phyloP scores from a whole-genome alignment of 2,113 vertebrate species.

The Oreocharis arfaki region DNA sequence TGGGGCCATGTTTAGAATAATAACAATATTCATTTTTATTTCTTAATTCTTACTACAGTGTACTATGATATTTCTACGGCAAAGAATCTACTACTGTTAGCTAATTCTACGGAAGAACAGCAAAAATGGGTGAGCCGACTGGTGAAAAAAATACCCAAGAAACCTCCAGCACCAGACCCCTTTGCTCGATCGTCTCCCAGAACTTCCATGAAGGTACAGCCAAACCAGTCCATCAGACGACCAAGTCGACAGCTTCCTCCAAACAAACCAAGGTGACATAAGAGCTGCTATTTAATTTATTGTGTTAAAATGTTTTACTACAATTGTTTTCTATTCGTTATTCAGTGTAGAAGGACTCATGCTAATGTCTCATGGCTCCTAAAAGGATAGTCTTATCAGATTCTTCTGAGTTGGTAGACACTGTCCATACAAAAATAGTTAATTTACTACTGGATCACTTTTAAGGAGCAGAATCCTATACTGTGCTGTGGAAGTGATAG shows the following conservation, averaged over 20 bases:
- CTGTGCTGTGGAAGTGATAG: background rate
- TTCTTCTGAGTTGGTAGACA: background rate
- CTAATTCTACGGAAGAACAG: conserved; percentile 92
- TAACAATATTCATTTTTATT: background rate
- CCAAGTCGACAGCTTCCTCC: conserved; percentile 92
- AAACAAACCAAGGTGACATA: conserved; percentile 91
- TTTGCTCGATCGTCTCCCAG: conserved; percentile 93
- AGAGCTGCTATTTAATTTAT: background rate
- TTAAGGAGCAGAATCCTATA: background rate
- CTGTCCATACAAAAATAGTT: background rate
- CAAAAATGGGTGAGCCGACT: conserved; percentile 97
- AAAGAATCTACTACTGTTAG: conserved; percentile 95
- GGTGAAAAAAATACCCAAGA: conserved; percentile 98
- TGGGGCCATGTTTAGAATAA: background rate
- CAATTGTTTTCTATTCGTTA: background rate
- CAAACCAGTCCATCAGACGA: conserved; percentile 91
- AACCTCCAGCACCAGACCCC: conserved; percentile 88
- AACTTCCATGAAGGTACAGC: conserved; percentile 91
- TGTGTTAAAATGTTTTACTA: background rate
- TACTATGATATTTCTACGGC: conserved; percentile 96
- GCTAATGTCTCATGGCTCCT: background rate
- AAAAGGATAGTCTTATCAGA: background rate
- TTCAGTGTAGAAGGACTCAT: background rate
- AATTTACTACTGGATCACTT: background rate
- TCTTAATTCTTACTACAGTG: conserved; percentile 71